Percentiles rank a stretch among this genome's conserved stretches.
Evolutionary conservation across 2,113 vertebrate species (phyloP).

Genomic region (Micronisus gabar): DNA sequence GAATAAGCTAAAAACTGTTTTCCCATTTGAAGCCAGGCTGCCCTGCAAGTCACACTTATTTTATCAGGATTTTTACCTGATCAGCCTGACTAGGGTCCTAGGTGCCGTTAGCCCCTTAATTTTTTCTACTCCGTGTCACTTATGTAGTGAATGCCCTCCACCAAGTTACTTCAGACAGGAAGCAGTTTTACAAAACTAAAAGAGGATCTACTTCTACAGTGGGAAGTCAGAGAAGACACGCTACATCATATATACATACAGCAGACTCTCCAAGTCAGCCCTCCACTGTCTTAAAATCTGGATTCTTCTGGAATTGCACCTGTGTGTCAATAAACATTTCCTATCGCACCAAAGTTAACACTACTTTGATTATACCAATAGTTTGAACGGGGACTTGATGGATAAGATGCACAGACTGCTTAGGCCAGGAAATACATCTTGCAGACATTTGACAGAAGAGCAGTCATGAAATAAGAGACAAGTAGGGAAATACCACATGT

Average conservation of each 20-base stretch:
- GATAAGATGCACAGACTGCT: neutral
- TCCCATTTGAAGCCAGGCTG: neutral
- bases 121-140: neutral
- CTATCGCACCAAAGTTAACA: neutral
- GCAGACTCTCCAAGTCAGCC: neutral
- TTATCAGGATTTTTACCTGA: neutral
- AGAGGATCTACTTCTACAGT: conserved; percentile 9
- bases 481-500: neutral
- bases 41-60: neutral
- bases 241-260: neutral
- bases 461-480: neutral
- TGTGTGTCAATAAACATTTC: neutral
- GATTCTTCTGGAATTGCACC: neutral
- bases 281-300: neutral
- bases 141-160: neutral
- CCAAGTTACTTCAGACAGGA: neutral
- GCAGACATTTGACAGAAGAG: neutral
- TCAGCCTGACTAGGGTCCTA: neutral
- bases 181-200: neutral
- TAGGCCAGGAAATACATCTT: neutral
- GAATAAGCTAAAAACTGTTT: neutral
- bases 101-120: neutral
- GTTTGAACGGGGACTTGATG: neutral
- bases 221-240: neutral
- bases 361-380: accelerated